phyloP scores from a whole-genome alignment of 2,113 vertebrate species.

The Dromaius novaehollandiae region DNA sequence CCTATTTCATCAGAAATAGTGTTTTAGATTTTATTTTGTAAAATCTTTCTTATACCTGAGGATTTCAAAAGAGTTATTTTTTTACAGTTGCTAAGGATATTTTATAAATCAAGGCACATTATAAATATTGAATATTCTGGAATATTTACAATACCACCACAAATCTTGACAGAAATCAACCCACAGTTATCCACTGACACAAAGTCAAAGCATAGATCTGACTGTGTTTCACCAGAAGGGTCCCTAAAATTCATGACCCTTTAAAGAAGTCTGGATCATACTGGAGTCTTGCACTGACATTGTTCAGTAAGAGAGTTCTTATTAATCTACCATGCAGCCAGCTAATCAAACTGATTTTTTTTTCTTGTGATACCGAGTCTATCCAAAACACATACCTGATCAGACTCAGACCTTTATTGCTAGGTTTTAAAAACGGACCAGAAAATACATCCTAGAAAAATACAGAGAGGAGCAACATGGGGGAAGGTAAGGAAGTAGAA shows the following conservation, averaged over 20 bases:
- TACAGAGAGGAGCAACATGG: not conserved
- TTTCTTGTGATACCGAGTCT: not conserved
- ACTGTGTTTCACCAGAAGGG: not conserved
- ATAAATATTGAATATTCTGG: not conserved
- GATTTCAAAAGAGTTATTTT: slow-evolving; percentile 5
- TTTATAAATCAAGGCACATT: not conserved
- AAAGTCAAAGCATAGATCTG: not conserved
- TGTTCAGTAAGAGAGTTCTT: not conserved
- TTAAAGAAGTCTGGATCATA: not conserved
- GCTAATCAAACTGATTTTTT: not conserved
- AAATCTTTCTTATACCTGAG: not conserved
- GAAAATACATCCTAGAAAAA: not conserved
- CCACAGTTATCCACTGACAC: not conserved
- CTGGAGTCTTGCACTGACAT: not conserved
- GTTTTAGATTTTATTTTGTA: slow-evolving; percentile 1
- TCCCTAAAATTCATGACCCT: not conserved
- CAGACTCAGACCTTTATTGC: not conserved
- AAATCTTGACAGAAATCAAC: not conserved
- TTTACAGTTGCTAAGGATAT: not conserved
- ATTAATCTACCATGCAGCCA: not conserved
- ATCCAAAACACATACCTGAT: not conserved
- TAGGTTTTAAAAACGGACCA: not conserved
- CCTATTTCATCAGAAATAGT: not conserved
- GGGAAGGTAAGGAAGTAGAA: not conserved
- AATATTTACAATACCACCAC: not conserved